Base-by-base conservation (phyloP, 2,113 vertebrate species). In the Campylorhamphus procurvoides region DNA sequence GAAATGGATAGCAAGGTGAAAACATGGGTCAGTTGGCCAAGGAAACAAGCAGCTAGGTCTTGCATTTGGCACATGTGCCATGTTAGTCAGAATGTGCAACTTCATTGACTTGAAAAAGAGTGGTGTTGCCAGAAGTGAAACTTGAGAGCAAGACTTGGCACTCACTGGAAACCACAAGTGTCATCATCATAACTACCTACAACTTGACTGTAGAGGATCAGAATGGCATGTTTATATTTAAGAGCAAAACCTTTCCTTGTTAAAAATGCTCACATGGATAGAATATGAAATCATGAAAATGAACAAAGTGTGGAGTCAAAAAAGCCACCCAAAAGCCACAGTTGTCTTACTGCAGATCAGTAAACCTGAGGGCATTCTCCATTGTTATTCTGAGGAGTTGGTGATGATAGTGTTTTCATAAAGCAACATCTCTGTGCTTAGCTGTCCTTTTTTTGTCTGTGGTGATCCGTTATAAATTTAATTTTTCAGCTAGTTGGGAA, bases 91-190 rank as follows among this genome's bases (percentile, higher is more conserved):
- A 53, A 71, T 25, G 62, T 89, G 87, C 82, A 90, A 28, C 90
- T 74, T 93, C 82, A 85, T 67, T 94, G 87, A 85, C 93, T 96
- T 94, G 87, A 37, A 91, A 80, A 74, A 82, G 64, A 47, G 78
- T 1, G 1, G 27, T 1, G 3, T 69, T 96, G 91, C 91, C 94
- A 96, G 75, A 75, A 77, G 75, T 90, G 90, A 93, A 97, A 96
- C 87, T 68, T 27, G 87, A 96, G 89, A 96, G 42, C 27, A 56
- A 74, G 91, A 59, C 63, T 95, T 97, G 96, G 95, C 96, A 74
- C 55, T 55, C 4, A 42, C 66, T 90, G 50, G 67, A 96, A 96
- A 95, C 89, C 91, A 23, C 87, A 91, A 85, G 78, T 80, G 91
- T 82, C 84, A 69, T 94, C 74, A 46, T 76, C n/a, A 3, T 68